Evolutionary conservation across 2,888 invertebrate species (phyloP), one percentile per base, ranked within the genome.

Genomic region (Lasius platythorax): DNA sequence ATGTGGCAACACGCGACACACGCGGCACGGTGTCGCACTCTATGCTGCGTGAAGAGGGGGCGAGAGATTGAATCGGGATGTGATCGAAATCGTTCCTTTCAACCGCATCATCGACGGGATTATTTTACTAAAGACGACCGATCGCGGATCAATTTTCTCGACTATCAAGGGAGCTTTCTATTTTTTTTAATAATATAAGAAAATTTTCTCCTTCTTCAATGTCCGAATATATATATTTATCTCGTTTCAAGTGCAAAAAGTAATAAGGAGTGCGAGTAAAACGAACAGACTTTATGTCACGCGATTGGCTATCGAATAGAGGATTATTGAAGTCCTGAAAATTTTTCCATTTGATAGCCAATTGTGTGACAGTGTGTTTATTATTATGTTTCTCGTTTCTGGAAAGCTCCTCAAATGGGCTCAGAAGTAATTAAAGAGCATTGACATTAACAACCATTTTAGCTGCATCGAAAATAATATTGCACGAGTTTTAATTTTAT

Each of bases 1-100:
- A 94, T 94, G 94, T 94, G 94, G 94, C 94, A 94, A 94, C 94
- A 94, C 94, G 94, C 94, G 93, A 93, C 94, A 94, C 79, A 79
- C 87, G 61, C 79, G 50, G 40, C 84, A 82, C 74, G 46, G 84
- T 90, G 87, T 73, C 88, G 91, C 89, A 37, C 91, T 85, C 91
- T 91, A 83, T 40, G 81, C 58, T 70, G 67, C 40, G 58, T 12
- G 43, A 66, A 28, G 23, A 37, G 61, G 15, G 18, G 2, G 40
- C 37, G n/a, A n/a, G 23, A 37, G 4, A 64, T 37, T 37, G n/a
- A 33, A 63, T 18, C 12, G 64, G 2, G 8, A 58, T 23, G 23
- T 23, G 23, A 3, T 11, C 12, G 61, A 28, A 6, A 28, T 28
- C 61, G 23, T 58, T 37, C 37, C 23, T 73, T 58, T 73, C 6